Evolutionary conservation across 1,140 invertebrate genomes (phyloP).

Genomic region (Mizuhopecten yessoensis): DNA sequence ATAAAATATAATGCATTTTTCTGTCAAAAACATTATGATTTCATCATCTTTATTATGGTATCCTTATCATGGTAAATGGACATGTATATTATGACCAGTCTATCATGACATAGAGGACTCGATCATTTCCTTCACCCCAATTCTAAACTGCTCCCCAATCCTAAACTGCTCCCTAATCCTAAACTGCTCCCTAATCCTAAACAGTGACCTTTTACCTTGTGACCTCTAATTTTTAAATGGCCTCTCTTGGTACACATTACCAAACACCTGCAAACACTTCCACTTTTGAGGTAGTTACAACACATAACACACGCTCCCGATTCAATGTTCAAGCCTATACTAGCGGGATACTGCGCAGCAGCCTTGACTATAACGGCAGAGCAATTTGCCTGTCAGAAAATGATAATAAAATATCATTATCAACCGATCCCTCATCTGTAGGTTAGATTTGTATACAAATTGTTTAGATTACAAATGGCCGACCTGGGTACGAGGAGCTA

Average conservation of each 20-base stretch:
- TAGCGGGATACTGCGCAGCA: not conserved
- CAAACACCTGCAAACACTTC: not conserved
- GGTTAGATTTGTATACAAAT: conserved; percentile 39
- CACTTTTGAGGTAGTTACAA: not conserved
- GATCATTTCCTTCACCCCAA: too few relatives aligned
- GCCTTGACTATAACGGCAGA: not conserved
- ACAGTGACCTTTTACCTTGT: not conserved
- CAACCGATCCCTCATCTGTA: not conserved
- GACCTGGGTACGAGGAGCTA: not conserved
- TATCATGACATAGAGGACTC: too few relatives aligned
- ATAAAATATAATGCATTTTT: too few relatives aligned
- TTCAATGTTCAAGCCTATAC: not conserved
- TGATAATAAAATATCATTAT: conserved; percentile 36
- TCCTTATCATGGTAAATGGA: too few relatives aligned
- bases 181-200: too few relatives aligned
- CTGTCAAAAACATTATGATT: too few relatives aligned
- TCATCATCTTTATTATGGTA: too few relatives aligned
- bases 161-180: too few relatives aligned
- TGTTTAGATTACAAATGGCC: conserved; percentile 25
- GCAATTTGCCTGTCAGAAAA: not conserved
- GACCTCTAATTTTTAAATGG: not conserved
- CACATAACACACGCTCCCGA: not conserved
- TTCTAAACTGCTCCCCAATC: too few relatives aligned
- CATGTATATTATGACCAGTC: too few relatives aligned
- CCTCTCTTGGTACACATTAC: not conserved